Evolutionary conservation across 1,140 invertebrate genomes (phyloP).

Genomic region (Sminthurinus signatus): DNA sequence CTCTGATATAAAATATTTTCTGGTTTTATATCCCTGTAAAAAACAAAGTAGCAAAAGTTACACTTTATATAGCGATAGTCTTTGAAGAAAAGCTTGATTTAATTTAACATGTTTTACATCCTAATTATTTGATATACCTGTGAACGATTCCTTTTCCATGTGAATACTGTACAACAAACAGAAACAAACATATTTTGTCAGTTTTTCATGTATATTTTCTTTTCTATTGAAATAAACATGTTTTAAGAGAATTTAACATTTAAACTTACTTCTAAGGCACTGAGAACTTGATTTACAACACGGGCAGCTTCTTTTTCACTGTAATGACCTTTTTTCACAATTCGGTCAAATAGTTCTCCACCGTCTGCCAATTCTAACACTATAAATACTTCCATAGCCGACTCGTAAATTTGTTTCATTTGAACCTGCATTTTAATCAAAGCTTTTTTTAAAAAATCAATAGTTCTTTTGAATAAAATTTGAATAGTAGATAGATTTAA

Average conservation of each 20-base stretch:
- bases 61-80: too few species aligned
- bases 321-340: slow-evolving; percentile 49
- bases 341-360: slow-evolving; percentile 52
- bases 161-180: slow-evolving; percentile 46
- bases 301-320: slow-evolving; percentile 50
- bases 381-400: slow-evolving; percentile 44
- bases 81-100: too few species aligned
- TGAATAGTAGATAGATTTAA: too few species aligned
- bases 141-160: slow-evolving; percentile 49
- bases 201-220: not conserved
- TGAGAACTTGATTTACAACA: slow-evolving; percentile 47
- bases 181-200: not conserved
- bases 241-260: not conserved
- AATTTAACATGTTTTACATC: too few species aligned
- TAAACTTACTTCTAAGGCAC: slow-evolving; percentile 46
- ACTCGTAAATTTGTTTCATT: slow-evolving; percentile 48
- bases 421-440: slow-evolving; percentile 42
- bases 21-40: slow-evolving; percentile 49
- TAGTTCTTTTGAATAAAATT: not conserved
- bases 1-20: slow-evolving; percentile 52
- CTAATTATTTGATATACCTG: not conserved
- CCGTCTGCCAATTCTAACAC: slow-evolving; percentile 47
- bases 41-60: too few species aligned
- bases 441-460: not conserved
- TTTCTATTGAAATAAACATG: not conserved